Evolutionary conservation across 2,797 vertebrate genomes (phyloP).

Genomic region (Mycteria americana): DNA sequence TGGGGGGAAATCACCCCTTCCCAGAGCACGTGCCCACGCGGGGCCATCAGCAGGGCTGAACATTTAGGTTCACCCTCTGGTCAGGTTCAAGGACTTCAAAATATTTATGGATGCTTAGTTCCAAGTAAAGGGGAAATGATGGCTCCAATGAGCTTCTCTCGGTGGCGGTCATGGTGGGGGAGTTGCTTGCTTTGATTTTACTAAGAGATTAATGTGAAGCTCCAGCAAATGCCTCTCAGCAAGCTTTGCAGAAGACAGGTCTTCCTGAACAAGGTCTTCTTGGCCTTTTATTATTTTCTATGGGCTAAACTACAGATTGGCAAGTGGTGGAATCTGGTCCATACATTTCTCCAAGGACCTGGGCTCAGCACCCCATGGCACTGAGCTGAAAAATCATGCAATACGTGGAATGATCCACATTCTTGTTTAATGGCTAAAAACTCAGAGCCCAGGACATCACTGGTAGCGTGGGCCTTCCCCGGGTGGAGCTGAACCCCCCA

Average conservation of each 20-base stretch:
- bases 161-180: background rate
- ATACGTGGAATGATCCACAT: accelerated
- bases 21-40: accelerated
- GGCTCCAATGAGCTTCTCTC: background rate
- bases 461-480: background rate
- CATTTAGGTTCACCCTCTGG: background rate
- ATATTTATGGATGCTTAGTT: background rate
- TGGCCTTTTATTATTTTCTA: background rate
- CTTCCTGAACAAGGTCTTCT: background rate
- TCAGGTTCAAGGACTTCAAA: background rate
- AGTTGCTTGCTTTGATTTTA: background rate
- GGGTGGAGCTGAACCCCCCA: background rate
- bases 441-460: background rate
- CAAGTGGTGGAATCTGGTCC: background rate
- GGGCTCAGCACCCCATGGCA: background rate
- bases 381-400: background rate
- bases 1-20: background rate
- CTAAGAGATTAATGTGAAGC: background rate
- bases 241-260: background rate
- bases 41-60: background rate
- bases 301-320: background rate
- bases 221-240: background rate
- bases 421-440: background rate
- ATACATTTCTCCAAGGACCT: background rate
- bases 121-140: background rate